A percentile compares a stretch with the other conserved stretches of the same genome.
These are phyloP conservation scores for Lasioglossum zephyrum DNA, from an alignment of 2,888 invertebrate genomes.

Conservation along the genomic window DNA sequence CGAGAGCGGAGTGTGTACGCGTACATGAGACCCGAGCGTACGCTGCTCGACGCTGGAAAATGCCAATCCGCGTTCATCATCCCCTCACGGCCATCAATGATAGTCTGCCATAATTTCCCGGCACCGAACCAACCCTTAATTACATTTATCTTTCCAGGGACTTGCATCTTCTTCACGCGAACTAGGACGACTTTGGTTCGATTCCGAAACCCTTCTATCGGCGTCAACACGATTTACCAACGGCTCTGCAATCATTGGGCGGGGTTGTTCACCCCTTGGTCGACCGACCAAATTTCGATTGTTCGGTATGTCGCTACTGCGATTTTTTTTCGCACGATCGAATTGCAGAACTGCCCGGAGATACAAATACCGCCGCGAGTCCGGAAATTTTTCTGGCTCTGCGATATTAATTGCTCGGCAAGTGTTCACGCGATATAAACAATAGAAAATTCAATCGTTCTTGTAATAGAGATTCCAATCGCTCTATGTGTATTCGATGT, in stretches of 20 bases:
- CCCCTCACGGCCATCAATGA: conserved; percentile 72
- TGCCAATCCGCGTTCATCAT: conserved; percentile 78
- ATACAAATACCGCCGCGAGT: neutral
- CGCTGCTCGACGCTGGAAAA: conserved; percentile 74
- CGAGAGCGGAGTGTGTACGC: conserved; percentile 62
- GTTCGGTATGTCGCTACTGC: neutral
- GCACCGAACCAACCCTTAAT: conserved; percentile 37
- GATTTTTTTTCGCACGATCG: neutral
- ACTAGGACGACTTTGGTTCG: too few species aligned
- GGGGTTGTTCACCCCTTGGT: conserved; percentile 24
- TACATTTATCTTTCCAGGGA: conserved; percentile 27
- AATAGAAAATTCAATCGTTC: neutral
- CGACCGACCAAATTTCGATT: conserved; percentile 12
- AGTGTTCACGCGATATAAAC: neutral
- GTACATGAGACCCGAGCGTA: conserved; percentile 63
- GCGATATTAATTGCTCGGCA: neutral
- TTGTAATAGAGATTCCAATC: too few species aligned
- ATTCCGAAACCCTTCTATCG: neutral
- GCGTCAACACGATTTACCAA: neutral
- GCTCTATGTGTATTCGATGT: too few species aligned
- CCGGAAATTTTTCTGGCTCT: neutral
- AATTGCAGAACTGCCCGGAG: neutral
- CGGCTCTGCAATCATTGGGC: conserved; percentile 11
- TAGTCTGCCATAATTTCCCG: conserved; percentile 56
- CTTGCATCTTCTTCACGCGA: neutral